Evolutionary conservation across 1,140 invertebrate genomes (phyloP).

Genomic region (Aplysia californica): DNA sequence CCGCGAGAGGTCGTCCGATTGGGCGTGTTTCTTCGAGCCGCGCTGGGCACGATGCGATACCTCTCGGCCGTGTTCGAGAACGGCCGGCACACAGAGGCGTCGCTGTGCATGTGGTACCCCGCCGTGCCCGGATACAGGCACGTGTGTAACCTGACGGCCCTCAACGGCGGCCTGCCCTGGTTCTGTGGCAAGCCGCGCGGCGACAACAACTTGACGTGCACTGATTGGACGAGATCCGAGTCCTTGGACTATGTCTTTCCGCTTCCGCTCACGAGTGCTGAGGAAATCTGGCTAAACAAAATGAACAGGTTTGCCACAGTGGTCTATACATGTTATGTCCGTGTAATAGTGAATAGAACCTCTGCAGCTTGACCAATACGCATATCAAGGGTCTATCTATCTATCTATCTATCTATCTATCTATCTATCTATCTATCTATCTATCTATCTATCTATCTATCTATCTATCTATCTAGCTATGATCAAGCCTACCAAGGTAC

Average conservation of each 20-base stretch:
- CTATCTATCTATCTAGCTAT: background rate
- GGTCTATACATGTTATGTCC: no score
- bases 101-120: conserved; percentile 25
- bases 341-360: no score
- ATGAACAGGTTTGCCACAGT: no score
- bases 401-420: conserved; percentile 9
- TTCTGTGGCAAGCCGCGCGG: conserved; percentile 35
- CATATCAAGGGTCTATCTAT: background rate
- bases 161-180: conserved; percentile 35
- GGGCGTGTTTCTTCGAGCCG: background rate
- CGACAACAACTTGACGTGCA: conserved; percentile 2
- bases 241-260: background rate
- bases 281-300: background rate
- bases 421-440: background rate
- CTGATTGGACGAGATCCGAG: background rate
- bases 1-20: conserved; percentile 17
- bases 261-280: background rate
- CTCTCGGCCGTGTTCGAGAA: background rate
- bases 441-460: background rate
- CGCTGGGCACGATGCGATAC: background rate
- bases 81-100: background rate
- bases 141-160: conserved; percentile 35
- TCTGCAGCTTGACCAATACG: background rate
- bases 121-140: conserved; percentile 27
- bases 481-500: no score